Base-by-base conservation (phyloP, 2,797 vertebrate genomes). In the Carcharodon carcharias region DNA sequence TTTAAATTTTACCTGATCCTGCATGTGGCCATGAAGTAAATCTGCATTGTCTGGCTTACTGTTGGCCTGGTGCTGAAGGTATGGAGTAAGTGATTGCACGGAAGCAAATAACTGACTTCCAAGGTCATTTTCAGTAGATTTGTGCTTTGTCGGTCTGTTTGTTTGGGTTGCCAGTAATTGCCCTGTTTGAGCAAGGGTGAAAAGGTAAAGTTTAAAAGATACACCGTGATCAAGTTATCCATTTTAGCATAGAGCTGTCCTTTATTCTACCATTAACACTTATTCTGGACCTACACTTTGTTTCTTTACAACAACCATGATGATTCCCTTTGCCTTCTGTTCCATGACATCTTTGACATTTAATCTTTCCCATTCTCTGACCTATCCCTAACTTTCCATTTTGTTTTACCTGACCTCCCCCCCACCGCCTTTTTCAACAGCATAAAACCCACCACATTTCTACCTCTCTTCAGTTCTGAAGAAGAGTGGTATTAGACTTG, bases 121-220 rank as follows among this genome's bases (percentile, higher is more conserved):
- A 95, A 94, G 28, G 31, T 71, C 97, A 96, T 96, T 97, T 56
- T 96, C 77, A 97, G 96, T 71, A 14, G 97, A 50, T 85, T 98
- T 98, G 87, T 71, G 96, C 95, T 97, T 95, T 96, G 97, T 97
- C 97, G 98, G 96, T 96, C 97, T 97, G 96, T 97, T 97, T 96
- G 97, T 96, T 96, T 97, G 98, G 96, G 98, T 98, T 97, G 97
- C 96, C 97, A 97, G 97, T 63, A 98, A 97, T 31, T 96, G 96
- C 96, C 97, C 98, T 98, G 97, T 97, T 96, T 97, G 63, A 63
- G 16, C 50, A 95, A 77, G 50, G 31, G 54, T 40, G 94, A 95
- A 95, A 50, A 95, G 45, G 12, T 73, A 35, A 56, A 71, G 28
- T 73, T 58, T 4, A 77, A 58, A 7, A 77, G 31, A 35, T 56